phyloP scores from a whole-genome alignment of 1,140 invertebrate species.

The Leptinotarsa lineolata region DNA sequence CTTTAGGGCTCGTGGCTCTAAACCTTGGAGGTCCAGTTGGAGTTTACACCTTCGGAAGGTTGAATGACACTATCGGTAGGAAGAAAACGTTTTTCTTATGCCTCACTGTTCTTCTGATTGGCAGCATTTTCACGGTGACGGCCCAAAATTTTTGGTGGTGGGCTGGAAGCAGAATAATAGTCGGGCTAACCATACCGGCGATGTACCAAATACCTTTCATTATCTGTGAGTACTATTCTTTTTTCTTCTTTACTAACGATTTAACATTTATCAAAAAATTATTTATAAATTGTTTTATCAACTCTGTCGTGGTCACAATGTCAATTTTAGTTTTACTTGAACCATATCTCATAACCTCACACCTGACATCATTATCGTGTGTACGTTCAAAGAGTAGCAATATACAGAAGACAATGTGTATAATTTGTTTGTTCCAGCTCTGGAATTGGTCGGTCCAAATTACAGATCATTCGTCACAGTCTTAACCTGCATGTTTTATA shows the following conservation, averaged over 20 bases:
- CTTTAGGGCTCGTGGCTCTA: slow-evolving; percentile 78
- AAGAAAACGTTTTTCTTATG: slow-evolving; percentile 82
- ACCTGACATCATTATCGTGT: no score
- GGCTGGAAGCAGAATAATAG: slow-evolving; percentile 75
- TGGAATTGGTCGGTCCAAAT: slow-evolving; percentile 87
- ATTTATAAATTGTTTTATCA: not conserved
- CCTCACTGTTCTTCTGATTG: slow-evolving; percentile 73
- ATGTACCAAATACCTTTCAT: slow-evolving; percentile 96
- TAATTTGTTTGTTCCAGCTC: slow-evolving; percentile 63
- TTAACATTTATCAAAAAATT: no score
- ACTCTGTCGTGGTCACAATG: not conserved
- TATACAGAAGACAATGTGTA: no score
- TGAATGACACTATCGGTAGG: slow-evolving; percentile 83
- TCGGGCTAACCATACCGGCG: slow-evolving; percentile 86
- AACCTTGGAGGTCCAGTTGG: slow-evolving; percentile 84
- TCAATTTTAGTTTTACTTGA: no score
- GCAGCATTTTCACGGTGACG: slow-evolving; percentile 76
- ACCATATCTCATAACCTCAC: no score
- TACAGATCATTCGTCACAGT: slow-evolving; percentile 90
- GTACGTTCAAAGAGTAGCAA: no score
- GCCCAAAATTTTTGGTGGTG: slow-evolving; percentile 80
- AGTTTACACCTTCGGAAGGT: slow-evolving; percentile 80
- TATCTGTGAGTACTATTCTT: slow-evolving; percentile 73
- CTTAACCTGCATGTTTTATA: slow-evolving; percentile 88
- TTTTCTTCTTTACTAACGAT: not conserved